A percentile compares a stretch with the other conserved stretches of the same genome.
Evolutionary conservation across 2,888 invertebrate species (phyloP).

Genomic region (Metopia argyrocephala): DNA sequence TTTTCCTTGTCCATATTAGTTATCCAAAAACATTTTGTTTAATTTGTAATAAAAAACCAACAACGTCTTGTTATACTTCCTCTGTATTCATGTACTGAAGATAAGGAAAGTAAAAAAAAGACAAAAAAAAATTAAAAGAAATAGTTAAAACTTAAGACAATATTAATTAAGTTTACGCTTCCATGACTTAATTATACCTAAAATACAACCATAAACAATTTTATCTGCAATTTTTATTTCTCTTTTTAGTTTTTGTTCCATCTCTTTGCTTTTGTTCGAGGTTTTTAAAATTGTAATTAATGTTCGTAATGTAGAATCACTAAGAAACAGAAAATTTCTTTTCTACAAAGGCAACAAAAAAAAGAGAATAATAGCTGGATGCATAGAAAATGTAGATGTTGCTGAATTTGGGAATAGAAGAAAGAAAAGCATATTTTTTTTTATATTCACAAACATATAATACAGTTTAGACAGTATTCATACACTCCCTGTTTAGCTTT

Average conservation of each 20-base stretch:
- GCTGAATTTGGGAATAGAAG: background rate
- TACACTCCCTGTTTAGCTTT: too few species aligned
- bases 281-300: constrained; percentile 21
- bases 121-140: background rate
- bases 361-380: background rate
- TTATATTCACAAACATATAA: too few species aligned
- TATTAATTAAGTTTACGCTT: constrained; percentile 51
- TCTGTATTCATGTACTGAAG: background rate
- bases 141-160: constrained; percentile 12
- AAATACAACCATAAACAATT: constrained; percentile 40
- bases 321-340: background rate
- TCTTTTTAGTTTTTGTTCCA: background rate
- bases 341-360: background rate
- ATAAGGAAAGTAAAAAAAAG: background rate
- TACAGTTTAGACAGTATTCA: too few species aligned
- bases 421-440: too few species aligned
- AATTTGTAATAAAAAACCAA: constrained; percentile 41
- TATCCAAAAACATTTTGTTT: constrained; percentile 24
- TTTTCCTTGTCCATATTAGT: constrained; percentile 4
- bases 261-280: background rate
- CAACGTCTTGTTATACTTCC: background rate
- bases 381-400: background rate
- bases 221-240: background rate
- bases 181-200: constrained; percentile 46
- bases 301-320: background rate